Evolutionary conservation across 1,140 invertebrate species (phyloP), one percentile per base, ranked within the genome.

Genomic region (Trialeurodes vaporariorum): DNA sequence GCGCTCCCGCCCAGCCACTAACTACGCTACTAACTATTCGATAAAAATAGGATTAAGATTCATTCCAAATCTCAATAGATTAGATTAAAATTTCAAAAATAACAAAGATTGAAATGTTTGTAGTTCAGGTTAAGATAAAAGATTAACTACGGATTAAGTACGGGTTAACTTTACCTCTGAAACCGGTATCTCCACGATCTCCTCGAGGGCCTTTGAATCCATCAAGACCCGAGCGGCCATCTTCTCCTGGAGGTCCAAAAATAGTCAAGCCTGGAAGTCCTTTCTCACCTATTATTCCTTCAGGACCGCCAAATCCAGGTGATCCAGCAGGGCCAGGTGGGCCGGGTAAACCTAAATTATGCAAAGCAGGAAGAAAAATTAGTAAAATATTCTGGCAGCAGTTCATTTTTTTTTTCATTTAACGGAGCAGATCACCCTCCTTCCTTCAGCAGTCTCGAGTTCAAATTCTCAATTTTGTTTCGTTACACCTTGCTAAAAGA

Each of bases 241-340:
- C 82, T 71, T 81, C 79, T 27, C 89, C 88, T 22, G 81, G 77
- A 11, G 86, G 84, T 9, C 87, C 87, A 58, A 80, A 77, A 23
- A 87, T 81, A 58, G 79, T 79, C 66, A 80, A 63, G 2, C 90
- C 90, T 34, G 83, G 81, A 63, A 85, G 84, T 63, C 90, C 90
- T 77, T 85, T 88, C 24, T 83, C 81, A 23, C 90, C 90, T 0
- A 76, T 22, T 21, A 74, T 67, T 40, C 88, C 88, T 1, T 74
- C 66, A 24, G 76, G 70, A 25, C 89, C 87, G 23, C 83, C 75
- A 24, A 76, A 73, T 21, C 88, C 88, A 67, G 80, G 78, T 13
- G 69, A 74, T 25, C 88, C 88, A 13, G 80, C 80, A 59, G 76
- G 73, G 26, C 88, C 88, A 64, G 82, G 78, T 27, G 78, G 70